These are phyloP conservation scores for Callithrix jacchus DNA, from an alignment of 2,113 vertebrate genomes.

Conservation along the genomic window DNA sequence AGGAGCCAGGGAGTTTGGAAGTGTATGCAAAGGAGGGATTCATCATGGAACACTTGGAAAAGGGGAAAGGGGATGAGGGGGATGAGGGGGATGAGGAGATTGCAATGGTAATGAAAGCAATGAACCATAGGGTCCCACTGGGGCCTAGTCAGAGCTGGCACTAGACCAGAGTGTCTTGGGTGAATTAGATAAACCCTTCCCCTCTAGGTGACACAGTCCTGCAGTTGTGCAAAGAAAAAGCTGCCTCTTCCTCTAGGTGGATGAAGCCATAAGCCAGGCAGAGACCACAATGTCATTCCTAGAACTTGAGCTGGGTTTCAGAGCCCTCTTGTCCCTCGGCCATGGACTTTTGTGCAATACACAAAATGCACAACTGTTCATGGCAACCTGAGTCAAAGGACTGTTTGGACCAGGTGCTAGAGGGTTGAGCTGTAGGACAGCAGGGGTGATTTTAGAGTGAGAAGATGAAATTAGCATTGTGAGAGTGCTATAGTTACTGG, in stretches of 20 bases:
- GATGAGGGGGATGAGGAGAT: neutral
- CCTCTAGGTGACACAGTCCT: neutral
- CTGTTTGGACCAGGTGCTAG: neutral
- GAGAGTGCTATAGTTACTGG: neutral
- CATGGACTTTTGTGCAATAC: neutral
- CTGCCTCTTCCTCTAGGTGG: no score
- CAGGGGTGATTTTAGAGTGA: neutral
- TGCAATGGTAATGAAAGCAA: neutral
- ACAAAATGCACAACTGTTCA: neutral
- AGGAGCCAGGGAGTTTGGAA: neutral
- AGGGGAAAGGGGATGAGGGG: neutral
- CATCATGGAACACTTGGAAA: neutral
- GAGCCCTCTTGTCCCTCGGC: neutral
- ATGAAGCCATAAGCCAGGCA: neutral
- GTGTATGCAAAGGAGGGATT: neutral
- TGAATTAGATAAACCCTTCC: neutral
- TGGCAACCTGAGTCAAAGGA: neutral
- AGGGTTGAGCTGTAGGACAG: neutral
- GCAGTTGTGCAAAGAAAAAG: neutral
- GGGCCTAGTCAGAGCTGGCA: neutral
- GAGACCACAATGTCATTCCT: neutral
- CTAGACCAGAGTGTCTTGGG: neutral
- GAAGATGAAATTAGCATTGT: neutral
- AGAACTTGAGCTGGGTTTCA: neutral
- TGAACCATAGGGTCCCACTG: neutral